Base-by-base conservation (phyloP, 2,113 vertebrate genomes). In the Sturnira hondurensis region DNA sequence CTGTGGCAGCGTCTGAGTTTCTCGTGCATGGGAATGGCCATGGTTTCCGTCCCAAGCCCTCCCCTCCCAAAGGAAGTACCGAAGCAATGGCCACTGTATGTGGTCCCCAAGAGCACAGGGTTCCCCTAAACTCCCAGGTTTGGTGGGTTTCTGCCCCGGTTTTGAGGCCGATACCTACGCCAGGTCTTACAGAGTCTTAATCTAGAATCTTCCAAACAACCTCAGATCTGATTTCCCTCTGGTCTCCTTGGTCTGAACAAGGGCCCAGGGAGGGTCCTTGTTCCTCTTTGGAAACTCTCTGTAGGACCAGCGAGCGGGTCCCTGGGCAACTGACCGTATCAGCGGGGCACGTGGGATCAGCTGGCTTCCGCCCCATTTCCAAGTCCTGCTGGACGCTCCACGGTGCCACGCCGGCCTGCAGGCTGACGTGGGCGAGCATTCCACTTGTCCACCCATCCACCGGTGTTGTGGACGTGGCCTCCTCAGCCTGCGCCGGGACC, bases 391-490 rank as follows among this genome's bases (percentile, higher is more conserved):
- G 22, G 45, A 38, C 71, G 4, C 15, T 50, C 87, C 56, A n/a
- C 13, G 84, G 54, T 0, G 8, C 36, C 24, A 50, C 6, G 19
- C 4, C 81, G 17, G 43, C 41, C 84, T 7, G 7, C 7, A 1
- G 70, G 1, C 4, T 24, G 28, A n/a, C 12, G 43, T 26, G 45
- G 45, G n/a, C 8, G 3, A 50, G 31, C 70, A 56, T 5, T 73
- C 71, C 1, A 31, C 24, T 4, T 43, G 50, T 65, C 13, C 8
- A 31, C 24, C 3, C 38, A 45, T 65, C 13, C 8, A 0, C 41
- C 0, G 3, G 11, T 13, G 28, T 45, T 2, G 0, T 3, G 17
- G 61, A 28, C 31, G 26, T 4, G 11, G 20, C 22, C 28, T 20
- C 52, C 45, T 13, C 2, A 50, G 70, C n/a, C 33, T 2, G 6